Evolutionary conservation across 2,113 vertebrate genomes (phyloP).

Genomic region (Takifugu bimaculatus): DNA sequence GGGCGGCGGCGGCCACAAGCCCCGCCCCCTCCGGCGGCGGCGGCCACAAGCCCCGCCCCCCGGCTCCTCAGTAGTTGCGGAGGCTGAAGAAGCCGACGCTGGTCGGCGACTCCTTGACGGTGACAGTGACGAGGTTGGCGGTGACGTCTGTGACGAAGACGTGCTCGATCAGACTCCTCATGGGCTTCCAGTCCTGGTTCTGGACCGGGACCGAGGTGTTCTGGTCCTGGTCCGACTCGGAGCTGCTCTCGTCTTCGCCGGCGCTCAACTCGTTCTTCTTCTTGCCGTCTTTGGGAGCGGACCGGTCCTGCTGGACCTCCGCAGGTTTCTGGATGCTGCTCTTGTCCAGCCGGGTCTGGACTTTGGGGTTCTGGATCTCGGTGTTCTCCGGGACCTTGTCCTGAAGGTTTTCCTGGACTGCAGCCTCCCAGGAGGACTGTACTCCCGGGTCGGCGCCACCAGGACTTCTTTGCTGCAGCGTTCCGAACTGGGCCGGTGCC

Average conservation of each 20-base stretch:
- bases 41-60: neutral
- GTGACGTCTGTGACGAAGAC: slow-evolving; percentile 98
- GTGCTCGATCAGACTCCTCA: slow-evolving; percentile 90
- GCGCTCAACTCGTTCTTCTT: slow-evolving; percentile 82
- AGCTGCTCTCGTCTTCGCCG: slow-evolving; percentile 85
- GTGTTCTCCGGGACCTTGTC: slow-evolving; percentile 43
- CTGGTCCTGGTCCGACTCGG: slow-evolving; percentile 87
- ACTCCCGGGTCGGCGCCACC: slow-evolving; percentile 40
- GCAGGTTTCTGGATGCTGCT: slow-evolving; percentile 30
- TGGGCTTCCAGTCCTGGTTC: slow-evolving; percentile 95
- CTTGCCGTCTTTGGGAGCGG: slow-evolving; percentile 59
- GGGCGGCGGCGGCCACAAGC: neutral
- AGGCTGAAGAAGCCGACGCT: slow-evolving; percentile 97
- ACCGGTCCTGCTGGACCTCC: slow-evolving; percentile 53
- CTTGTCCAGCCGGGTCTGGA: slow-evolving; percentile 71
- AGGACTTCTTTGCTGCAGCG: slow-evolving; percentile 43
- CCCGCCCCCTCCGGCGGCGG: neutral
- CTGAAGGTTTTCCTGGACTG: slow-evolving; percentile 44
- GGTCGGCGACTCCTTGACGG: slow-evolving; percentile 96
- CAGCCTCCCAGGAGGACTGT: slow-evolving; percentile 22
- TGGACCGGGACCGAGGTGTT: slow-evolving; percentile 78
- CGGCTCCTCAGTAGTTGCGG: slow-evolving; percentile 82
- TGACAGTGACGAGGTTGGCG: slow-evolving; percentile 95
- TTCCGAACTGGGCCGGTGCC: slow-evolving; percentile 9
- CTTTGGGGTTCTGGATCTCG: slow-evolving; percentile 44